Conservation (phyloP, 2,113 vertebrate genomes). For the Amazona vittata region DNA sequence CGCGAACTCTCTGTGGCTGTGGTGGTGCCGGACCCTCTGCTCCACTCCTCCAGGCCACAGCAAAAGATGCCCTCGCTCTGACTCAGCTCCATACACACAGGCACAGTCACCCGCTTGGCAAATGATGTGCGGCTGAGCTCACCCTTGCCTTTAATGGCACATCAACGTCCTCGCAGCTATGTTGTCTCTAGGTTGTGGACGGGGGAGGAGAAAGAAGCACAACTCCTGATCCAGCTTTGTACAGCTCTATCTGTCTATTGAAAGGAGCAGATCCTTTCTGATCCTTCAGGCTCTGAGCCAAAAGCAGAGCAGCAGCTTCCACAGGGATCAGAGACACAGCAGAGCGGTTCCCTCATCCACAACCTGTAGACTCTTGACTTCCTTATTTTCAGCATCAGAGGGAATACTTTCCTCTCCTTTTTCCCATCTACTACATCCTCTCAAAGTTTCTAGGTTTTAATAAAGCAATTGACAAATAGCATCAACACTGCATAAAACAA, state of each 20-base stretch:
- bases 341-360: neutral
- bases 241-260: neutral
- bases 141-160: neutral
- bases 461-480: constrained; percentile 24
- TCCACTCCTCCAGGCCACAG: neutral
- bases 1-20: neutral
- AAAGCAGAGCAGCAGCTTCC: neutral
- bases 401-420: neutral
- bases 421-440: neutral
- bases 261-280: neutral
- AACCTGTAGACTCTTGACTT: neutral
- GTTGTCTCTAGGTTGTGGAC: neutral
- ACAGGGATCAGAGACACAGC: neutral
- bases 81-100: neutral
- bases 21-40: neutral
- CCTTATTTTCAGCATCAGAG: neutral
- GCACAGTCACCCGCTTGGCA: neutral
- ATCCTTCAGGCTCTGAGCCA: neutral
- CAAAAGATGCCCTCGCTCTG: neutral
- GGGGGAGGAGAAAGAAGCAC: neutral
- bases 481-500: constrained; percentile 3
- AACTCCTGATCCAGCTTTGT: neutral
- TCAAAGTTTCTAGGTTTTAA: neutral
- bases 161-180: neutral
- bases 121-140: neutral